Base-by-base conservation (phyloP, 1,140 invertebrate genomes). In the Nasonia giraulti region DNA sequence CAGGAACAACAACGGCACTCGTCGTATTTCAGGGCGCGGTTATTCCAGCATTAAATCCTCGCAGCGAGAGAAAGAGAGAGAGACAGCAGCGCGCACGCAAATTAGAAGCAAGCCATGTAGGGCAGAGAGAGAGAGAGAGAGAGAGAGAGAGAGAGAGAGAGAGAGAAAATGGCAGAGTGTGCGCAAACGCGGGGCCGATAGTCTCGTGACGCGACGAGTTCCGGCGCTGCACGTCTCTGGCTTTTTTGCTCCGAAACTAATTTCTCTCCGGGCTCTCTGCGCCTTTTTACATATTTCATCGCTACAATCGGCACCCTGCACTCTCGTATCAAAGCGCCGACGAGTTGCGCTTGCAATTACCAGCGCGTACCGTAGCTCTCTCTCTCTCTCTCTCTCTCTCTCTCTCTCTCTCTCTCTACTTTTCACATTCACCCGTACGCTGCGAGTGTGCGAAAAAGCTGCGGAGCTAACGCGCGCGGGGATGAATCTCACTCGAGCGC, bases 11-110 rank as follows among this genome's bases (percentile, higher is more conserved):
- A 40, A 37, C 76, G 7, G 47, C 44, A 80, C 81, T 40, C 37
- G 69, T 71, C 78, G 82, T 87, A 84, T 86, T 86, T 79, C 81
- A 86, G 87, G 88, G 87, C 88, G 89, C 87, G 85, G 89, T 90
- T 89, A 62, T 62, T 88, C 88, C 87, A 83, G 90, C 89, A 89
- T 91, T 90, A 91, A 90, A 91, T 91, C 91, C 90, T 89, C 87
- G 88, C 85, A 85, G 86, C 80, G 44, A 44, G 40, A 44, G 40
- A 44, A 44, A 8, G 7, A 11, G 40, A 44, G 10, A 44, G 40
- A 44, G 40, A 44, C 2, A 44, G 40, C 33, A 44, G 40, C 85
- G 88, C 88, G 88, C 87, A 89, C 88, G 88, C 88, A 91, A 91
- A 91, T 91, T 91, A 91, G 90, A 90, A 89, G 40, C 74, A 85